Evolutionary conservation across 2,888 invertebrate genomes (phyloP), one percentile per base, ranked within the genome.

Genomic region (Plagodis dolabraria): DNA sequence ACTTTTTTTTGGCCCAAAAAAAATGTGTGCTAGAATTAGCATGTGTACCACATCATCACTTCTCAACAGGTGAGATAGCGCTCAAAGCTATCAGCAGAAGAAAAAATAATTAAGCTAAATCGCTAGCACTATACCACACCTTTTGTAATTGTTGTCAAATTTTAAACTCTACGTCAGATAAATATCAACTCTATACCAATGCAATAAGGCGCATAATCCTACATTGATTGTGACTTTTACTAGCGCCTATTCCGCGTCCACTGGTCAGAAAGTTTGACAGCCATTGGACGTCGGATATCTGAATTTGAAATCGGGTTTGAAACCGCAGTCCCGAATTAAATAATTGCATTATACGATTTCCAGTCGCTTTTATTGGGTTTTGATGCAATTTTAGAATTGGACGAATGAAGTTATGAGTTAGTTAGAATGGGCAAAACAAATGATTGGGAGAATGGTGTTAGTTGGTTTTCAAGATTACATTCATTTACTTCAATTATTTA

Each of bases 211-310:
- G 36, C 40, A 40, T 10, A 10, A 40, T 40, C 10, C 10, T 10
- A 10, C 8, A 40, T 40, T 10, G 5, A 40, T 9, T 40, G 7
- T 36, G 36, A 36, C 8, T 5, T 36, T 7, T 36, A 42, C 42
- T n/a, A 9, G 9, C 7, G n/a, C 12, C 42, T n/a, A 42, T 36
- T 5, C 36, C 8, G 40, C 10, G 8, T 8, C 11, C 42, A 40
- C 5, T 45, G 42, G 46, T 47, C 53, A 42, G 53, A 54, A 54
- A 59, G 47, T 59, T 54, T 59, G 59, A 59, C 54, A 59, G 50
- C 47, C 47, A 59, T 54, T 59, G 50, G 59, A 59, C 54, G 44
- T 43, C 44, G 12, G 54, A 54, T 50, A 54, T 51, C 35, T 11
- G 54, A 46, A 59, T 50, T 43, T 38, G n/a, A 8, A 59, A 54